Evolutionary conservation across 2,113 vertebrate species (phyloP).

Genomic region (Psittacus erithacus): DNA sequence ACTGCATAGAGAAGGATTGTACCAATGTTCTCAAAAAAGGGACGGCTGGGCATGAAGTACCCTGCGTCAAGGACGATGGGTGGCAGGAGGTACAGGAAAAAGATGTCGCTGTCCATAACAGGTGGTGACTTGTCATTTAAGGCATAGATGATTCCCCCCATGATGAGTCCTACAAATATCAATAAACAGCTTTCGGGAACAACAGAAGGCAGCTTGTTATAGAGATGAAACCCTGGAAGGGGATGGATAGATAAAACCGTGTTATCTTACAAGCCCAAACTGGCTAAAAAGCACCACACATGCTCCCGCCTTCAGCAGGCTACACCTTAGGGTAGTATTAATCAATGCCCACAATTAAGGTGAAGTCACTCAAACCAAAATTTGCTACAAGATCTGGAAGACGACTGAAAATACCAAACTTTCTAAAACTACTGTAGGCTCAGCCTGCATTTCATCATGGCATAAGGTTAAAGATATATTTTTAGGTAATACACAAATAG

Average conservation of each 20-base stretch:
- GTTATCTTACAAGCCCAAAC: not conserved
- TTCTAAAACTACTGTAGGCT: not conserved
- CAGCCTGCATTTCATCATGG: not conserved
- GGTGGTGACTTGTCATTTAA: constrained; percentile 79
- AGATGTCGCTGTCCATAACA: constrained; percentile 81
- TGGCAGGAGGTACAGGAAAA: constrained; percentile 87
- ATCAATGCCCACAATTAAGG: not conserved
- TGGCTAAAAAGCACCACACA: not conserved
- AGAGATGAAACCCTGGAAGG: constrained; percentile 80
- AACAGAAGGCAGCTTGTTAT: constrained; percentile 79
- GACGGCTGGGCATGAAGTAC: constrained; percentile 84
- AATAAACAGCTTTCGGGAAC: constrained; percentile 84
- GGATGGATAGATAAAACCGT: not conserved
- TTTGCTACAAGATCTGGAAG: not conserved
- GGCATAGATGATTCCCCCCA: constrained; percentile 81
- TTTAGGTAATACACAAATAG: not conserved
- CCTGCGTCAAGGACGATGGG: constrained; percentile 83
- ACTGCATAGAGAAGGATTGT: constrained; percentile 77
- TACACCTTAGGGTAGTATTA: fast-evolving
- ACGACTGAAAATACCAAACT: not conserved
- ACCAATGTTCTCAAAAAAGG: constrained; percentile 84
- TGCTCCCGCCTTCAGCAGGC: not conserved
- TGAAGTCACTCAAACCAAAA: not conserved
- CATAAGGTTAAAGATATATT: not conserved
- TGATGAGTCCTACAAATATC: constrained; percentile 84